Evolutionary conservation across 2,888 invertebrate genomes (phyloP).

Genomic region (Rhaphigaster nebulosa): DNA sequence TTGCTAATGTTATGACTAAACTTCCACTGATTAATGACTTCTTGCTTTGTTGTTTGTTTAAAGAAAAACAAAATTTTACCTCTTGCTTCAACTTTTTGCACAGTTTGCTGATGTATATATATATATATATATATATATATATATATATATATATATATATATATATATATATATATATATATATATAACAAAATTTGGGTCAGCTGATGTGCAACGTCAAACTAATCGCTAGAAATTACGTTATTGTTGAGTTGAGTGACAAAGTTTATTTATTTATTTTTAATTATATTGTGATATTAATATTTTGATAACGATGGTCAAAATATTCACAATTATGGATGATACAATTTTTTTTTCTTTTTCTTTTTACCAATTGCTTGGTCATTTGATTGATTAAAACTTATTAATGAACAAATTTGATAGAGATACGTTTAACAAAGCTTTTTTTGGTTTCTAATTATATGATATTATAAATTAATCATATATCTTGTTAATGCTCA

Average conservation of each 20-base stretch:
- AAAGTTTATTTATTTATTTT: neutral
- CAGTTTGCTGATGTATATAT: neutral
- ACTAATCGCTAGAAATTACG: neutral
- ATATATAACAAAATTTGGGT: neutral
- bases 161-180: too few species aligned
- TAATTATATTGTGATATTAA: neutral
- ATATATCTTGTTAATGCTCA: too few species aligned
- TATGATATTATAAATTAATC: too few species aligned
- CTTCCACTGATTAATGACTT: neutral
- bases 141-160: too few species aligned
- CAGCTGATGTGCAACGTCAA: neutral
- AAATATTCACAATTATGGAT: neutral
- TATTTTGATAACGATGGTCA: neutral
- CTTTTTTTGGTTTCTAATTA: too few species aligned
- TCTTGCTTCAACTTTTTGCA: neutral
- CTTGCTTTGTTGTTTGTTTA: neutral
- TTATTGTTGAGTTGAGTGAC: neutral
- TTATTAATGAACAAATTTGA: too few species aligned
- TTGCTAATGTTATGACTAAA: neutral
- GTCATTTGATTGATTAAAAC: too few species aligned
- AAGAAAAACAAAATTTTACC: neutral
- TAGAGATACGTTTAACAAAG: too few species aligned
- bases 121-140: too few species aligned
- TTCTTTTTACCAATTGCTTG: too few species aligned
- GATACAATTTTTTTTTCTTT: too few species aligned